phyloP scores from a whole-genome alignment of 2,888 invertebrate genomes.

The Didymodactylos carnosus region DNA sequence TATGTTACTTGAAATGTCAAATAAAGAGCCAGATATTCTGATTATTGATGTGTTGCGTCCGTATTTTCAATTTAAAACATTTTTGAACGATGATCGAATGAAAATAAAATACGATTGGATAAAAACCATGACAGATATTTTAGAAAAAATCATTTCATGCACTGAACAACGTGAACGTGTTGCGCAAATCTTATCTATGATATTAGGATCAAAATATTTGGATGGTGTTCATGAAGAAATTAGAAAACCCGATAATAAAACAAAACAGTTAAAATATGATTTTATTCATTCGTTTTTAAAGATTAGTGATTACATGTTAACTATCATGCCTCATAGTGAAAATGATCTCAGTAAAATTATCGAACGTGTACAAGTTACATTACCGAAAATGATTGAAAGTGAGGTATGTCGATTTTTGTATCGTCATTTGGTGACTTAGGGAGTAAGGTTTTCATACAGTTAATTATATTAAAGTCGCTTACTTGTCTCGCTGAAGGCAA shows the following conservation, averaged over 20 bases:
- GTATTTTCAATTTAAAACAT: neutral
- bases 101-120: neutral
- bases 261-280: neutral
- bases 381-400: no score
- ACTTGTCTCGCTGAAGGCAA: no score
- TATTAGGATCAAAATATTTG: neutral
- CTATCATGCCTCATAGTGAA: neutral
- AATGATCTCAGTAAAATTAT: neutral
- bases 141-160: neutral
- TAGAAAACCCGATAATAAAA: neutral
- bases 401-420: no score
- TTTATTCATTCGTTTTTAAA: neutral
- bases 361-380: neutral
- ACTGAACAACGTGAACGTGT: neutral
- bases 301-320: neutral
- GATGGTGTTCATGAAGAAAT: neutral
- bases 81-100: neutral
- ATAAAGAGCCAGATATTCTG: neutral
- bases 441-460: no score
- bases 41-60: neutral
- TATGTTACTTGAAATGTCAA: neutral
- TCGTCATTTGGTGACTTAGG: no score
- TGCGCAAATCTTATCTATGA: neutral
- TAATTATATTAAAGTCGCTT: no score
- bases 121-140: neutral